Conservation (phyloP, 1,140 invertebrate species). For the Ceratina australensis region DNA sequence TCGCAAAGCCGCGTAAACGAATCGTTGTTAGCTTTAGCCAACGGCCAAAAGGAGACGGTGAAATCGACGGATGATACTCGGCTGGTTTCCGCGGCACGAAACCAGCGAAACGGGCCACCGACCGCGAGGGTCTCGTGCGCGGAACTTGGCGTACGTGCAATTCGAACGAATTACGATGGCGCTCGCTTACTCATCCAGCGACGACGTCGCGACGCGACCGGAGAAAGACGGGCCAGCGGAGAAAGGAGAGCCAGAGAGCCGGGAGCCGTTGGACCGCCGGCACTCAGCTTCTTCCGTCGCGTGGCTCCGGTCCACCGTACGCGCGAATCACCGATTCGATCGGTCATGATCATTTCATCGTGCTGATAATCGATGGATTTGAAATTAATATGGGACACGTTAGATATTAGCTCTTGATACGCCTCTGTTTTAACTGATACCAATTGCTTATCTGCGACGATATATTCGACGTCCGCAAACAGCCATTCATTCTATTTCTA, state of each 20-base stretch:
- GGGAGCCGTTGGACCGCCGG: conserved; percentile 7
- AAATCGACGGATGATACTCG: neutral
- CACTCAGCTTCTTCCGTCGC: conserved; percentile 20
- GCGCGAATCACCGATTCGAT: conserved; percentile 17
- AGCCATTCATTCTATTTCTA: too few relatives aligned
- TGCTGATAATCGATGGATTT: too few relatives aligned
- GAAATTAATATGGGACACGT: too few relatives aligned
- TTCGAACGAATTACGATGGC: conserved; percentile 59
- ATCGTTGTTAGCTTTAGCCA: too few relatives aligned
- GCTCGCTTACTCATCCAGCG: conserved; percentile 33
- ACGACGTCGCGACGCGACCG: conserved; percentile 14
- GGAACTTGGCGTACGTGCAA: conserved; percentile 58
- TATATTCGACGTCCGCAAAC: too few relatives aligned
- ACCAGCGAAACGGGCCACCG: conserved; percentile 31
- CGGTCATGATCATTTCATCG: neutral
- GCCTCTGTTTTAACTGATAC: neutral
- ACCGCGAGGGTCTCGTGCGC: conserved; percentile 20
- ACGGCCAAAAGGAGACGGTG: neutral
- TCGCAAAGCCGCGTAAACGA: too few relatives aligned
- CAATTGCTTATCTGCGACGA: neutral
- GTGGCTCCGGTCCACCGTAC: conserved; percentile 2
- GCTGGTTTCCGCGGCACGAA: conserved; percentile 8
- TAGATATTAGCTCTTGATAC: neutral
- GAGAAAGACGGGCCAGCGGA: neutral
- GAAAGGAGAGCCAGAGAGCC: conserved; percentile 22